Conservation (phyloP, 1,140 invertebrate species). For the Drosophila lowei region DNA sequence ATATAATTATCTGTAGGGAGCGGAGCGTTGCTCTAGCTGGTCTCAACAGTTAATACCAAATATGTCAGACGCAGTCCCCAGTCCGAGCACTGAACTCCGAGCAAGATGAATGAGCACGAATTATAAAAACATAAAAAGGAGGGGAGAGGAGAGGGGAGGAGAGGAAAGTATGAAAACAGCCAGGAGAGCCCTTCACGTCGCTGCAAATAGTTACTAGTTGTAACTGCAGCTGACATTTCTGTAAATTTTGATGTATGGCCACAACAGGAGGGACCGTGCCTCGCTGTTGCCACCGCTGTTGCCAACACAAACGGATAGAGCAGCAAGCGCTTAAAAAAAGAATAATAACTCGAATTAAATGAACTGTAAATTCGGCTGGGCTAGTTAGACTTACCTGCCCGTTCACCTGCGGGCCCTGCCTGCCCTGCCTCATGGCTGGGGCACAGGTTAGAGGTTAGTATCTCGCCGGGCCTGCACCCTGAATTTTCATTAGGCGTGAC, state of each 20-base stretch:
- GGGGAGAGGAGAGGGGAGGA: neutral
- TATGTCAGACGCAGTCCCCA: constrained; percentile 48
- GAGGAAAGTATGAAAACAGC: constrained; percentile 38
- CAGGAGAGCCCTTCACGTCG: constrained; percentile 42
- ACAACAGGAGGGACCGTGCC: constrained; percentile 28
- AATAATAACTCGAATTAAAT: constrained; percentile 64
- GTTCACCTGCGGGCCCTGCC: constrained; percentile 55
- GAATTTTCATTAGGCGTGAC: constrained; percentile 78
- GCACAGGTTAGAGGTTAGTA: constrained; percentile 35
- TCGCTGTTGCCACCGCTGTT: constrained; percentile 38
- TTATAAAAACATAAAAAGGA: constrained; percentile 76
- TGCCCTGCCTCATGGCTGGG: constrained; percentile 48
- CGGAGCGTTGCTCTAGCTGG: constrained; percentile 36
- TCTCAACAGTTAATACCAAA: constrained; percentile 70
- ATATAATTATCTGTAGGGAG: constrained; percentile 75
- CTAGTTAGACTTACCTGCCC: constrained; percentile 37
- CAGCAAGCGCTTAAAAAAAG: constrained; percentile 61
- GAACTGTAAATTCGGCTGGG: constrained; percentile 60
- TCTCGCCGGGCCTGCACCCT: constrained; percentile 52
- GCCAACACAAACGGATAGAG: constrained; percentile 41
- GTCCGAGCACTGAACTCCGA: constrained; percentile 34
- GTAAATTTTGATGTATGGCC: constrained; percentile 79
- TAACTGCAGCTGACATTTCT: constrained; percentile 79
- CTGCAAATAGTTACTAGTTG: constrained; percentile 69
- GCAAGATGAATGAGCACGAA: constrained; percentile 81